phyloP scores from a whole-genome alignment of 2,888 invertebrate genomes.

The Crematogaster levior region DNA sequence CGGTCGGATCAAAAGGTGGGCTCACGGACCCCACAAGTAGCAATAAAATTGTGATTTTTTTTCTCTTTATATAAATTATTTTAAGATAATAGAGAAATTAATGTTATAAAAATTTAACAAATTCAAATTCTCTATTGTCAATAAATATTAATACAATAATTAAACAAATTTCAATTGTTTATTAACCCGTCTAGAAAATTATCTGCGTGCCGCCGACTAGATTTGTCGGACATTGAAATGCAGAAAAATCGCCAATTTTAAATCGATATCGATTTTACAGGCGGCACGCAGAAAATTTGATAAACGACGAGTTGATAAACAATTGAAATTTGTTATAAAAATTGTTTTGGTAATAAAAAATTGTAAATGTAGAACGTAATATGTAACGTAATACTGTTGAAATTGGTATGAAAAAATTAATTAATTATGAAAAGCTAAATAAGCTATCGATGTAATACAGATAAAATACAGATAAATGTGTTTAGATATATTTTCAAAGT shows the following conservation, averaged over 20 bases:
- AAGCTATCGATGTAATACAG: not conserved
- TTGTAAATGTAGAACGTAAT: not conserved
- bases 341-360: not conserved
- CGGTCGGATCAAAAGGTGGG: slow-evolving; percentile 11
- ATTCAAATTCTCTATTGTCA: no score
- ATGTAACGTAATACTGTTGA: not conserved
- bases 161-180: no score
- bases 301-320: no score
- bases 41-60: not conserved
- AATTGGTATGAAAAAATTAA: not conserved
- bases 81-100: not conserved
- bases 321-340: no score
- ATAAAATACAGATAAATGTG: not conserved
- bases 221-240: no score
- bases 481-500: not conserved
- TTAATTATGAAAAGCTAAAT: not conserved
- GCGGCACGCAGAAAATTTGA: no score
- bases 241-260: no score
- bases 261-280: no score
- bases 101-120: not conserved
- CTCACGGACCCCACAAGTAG: slow-evolving; percentile 36
- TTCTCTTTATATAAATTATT: not conserved
- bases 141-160: no score
- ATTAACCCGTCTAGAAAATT: no score
- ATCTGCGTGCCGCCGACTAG: no score